Evolutionary conservation across 2,113 vertebrate genomes (phyloP).

Genomic region (Carlito syrichta): DNA sequence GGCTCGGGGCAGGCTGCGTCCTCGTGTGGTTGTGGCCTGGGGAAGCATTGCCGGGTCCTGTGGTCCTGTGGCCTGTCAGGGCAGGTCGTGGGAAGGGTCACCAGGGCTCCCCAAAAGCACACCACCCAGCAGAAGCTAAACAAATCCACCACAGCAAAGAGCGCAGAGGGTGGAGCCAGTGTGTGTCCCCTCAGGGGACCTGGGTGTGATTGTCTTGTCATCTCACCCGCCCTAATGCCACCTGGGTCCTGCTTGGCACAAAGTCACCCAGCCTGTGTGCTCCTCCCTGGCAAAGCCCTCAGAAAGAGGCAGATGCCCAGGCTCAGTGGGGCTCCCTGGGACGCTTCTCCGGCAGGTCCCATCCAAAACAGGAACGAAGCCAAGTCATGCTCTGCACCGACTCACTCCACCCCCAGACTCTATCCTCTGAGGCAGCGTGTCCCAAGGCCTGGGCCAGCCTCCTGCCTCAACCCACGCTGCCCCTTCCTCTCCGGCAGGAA

Average conservation of each 20-base stretch:
- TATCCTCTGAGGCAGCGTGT: no score
- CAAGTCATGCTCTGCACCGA: no score
- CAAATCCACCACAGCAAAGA: conserved; percentile 47
- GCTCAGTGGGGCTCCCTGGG: no score
- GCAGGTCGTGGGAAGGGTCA: neutral
- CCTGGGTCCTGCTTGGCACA: conserved; percentile 51
- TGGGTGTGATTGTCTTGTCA: conserved; percentile 4
- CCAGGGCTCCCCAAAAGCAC: conserved; percentile 14
- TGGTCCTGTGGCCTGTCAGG: neutral
- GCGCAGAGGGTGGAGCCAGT: neutral
- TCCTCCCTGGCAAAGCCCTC: conserved; percentile 36
- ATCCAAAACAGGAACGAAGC: no score
- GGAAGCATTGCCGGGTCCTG: neutral
- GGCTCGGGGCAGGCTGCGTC: no score
- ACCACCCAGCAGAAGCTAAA: neutral
- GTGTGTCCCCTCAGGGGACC: conserved; percentile 1
- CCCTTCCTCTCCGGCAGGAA: no score
- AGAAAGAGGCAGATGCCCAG: conserved; percentile 22
- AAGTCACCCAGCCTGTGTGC: neutral
- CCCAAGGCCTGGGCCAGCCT: no score
- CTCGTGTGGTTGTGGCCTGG: neutral
- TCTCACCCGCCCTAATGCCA: conserved; percentile 4
- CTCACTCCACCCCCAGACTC: no score
- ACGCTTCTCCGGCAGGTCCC: no score
- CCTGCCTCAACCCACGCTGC: no score